Evolutionary conservation across 2,797 vertebrate species (phyloP), one percentile per base, ranked within the genome.

Genomic region (Ambastaia sidthimunki): DNA sequence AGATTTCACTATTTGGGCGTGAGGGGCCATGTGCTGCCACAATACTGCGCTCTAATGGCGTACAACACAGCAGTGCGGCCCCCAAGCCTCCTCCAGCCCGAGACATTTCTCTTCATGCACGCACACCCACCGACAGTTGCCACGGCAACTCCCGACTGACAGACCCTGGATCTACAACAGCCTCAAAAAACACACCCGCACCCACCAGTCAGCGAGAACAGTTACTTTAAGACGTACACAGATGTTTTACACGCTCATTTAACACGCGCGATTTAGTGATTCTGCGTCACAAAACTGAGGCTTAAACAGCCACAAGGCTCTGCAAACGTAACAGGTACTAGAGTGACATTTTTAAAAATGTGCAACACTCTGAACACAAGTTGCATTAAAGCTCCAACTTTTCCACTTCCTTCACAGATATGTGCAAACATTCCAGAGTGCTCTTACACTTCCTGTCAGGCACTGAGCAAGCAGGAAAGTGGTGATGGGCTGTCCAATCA

Each of bases 141-240:
- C 81, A 85, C 16, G 77, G 86, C 83, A 87, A 87, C 86, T 41
- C 25, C 74, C 18, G 55, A 81, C 31, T 31, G 77, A 82, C 85
- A 62, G 74, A 76, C 81, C 84, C 76, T 82, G 79, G 74, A 83
- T 85, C 79, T 69, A 72, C 67, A 71, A 77, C 48, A 57, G 80
- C 79, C 81, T 73, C 55, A 80, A 82, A 77, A 75, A 67, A 60
- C 71, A 60, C 72, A 63, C 69, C 15, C 34, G 10, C n/a, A 52
- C 37, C 18, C 72, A 77, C 37, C 55, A 41, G 55, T 66, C 55
- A 21, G 71, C 11, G 10, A 10, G 23, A 41, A 34, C 7, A 44
- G 44, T 72, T 62, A 50, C 23, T 59, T 54, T 52, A n/a, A 77
- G 59, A 11, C 4, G 4, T 10, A 11, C 41, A 74, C 63, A 13